Evolutionary conservation across 2,888 invertebrate species (phyloP), one percentile per base, ranked within the genome.

Genomic region (Eupithecia vulgata): DNA sequence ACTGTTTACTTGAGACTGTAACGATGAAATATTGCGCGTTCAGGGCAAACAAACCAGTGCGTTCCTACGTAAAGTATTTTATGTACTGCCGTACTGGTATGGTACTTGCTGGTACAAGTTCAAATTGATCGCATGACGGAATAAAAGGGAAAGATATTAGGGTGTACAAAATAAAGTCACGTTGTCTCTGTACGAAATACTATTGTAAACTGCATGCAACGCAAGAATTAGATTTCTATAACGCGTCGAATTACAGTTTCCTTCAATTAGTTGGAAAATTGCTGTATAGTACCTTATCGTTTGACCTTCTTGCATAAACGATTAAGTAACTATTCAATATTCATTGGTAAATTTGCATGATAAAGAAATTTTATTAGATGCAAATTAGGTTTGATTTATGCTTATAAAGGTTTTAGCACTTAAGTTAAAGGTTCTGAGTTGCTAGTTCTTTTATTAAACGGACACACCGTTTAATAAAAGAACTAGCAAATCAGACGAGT

Each of bases 141-240:
- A n/a, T n/a, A n/a, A 61, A 34, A 61, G 8, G 61, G 30, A 6
- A 30, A 13, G 59, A 12, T 7, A 17, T 30, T 5, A 4, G 34
- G 40, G 21, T 12, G 12, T 25, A 65, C n/a, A 25, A 62, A 34
- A n/a, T 61, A 62, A 65, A 37, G 21, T 65, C 37, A 71, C 83
- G 84, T 83, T 80, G 80, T 79, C 40, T 75, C 72, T 70, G 78
- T 73, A 72, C 71, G 77, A 78, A 71, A 74, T 71, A 74, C 80
- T 73, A 76, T 75, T 79, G 68, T 70, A 57, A 70, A 86, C 87
- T 81, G 77, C 61, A 15, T 79, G 75, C 75, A 75, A 71, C 69
- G 75, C 74, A 81, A 79, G 77, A 83, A 80, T 83, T 73, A 52
- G 82, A 84, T 87, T 87, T 84, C 85, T 83, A 85, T 85, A 84